phyloP scores from a whole-genome alignment of 2,888 invertebrate genomes.

The Dysmachus trigonus region DNA sequence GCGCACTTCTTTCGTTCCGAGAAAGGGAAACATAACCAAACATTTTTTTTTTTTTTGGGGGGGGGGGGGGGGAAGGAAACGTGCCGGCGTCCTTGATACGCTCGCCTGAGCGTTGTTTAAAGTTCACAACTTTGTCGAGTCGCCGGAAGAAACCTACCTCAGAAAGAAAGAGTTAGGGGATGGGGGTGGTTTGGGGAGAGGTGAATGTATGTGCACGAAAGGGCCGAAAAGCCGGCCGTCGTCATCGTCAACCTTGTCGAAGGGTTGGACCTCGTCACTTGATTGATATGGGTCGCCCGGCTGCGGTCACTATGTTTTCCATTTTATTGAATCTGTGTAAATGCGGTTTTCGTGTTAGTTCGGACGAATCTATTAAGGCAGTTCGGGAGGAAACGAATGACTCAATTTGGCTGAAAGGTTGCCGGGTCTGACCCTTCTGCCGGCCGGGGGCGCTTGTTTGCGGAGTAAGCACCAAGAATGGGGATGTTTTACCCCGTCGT shows the following conservation, averaged over 20 bases:
- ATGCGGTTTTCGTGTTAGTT: conserved; percentile 33
- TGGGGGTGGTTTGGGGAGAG: not conserved
- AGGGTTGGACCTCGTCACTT: conserved; percentile 30
- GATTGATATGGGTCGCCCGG: conserved; percentile 32
- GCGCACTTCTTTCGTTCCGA: not conserved
- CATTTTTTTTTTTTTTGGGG: no score
- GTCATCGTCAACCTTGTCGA: not conserved
- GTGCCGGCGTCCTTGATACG: not conserved
- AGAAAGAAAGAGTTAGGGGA: no score
- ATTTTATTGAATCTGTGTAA: conserved; percentile 22
- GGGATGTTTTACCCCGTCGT: not conserved
- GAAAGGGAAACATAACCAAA: conserved; percentile 5
- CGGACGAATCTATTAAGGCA: not conserved
- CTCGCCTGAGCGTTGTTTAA: conserved; percentile 1
- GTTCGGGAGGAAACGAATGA: not conserved
- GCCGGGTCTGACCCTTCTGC: not conserved
- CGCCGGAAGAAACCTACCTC: no score
- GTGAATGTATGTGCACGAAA: not conserved
- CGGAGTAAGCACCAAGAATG: not conserved
- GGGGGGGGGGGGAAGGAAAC: not conserved
- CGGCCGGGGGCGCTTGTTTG: not conserved
- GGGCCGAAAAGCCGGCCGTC: not conserved
- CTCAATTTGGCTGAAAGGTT: conserved; percentile 9
- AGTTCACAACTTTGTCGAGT: conserved; percentile 17
- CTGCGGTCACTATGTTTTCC: conserved; percentile 5